These are phyloP conservation scores for Clavelina lepadiformis DNA, from an alignment of 23 tunicate species.

Conservation along the genomic window DNA sequence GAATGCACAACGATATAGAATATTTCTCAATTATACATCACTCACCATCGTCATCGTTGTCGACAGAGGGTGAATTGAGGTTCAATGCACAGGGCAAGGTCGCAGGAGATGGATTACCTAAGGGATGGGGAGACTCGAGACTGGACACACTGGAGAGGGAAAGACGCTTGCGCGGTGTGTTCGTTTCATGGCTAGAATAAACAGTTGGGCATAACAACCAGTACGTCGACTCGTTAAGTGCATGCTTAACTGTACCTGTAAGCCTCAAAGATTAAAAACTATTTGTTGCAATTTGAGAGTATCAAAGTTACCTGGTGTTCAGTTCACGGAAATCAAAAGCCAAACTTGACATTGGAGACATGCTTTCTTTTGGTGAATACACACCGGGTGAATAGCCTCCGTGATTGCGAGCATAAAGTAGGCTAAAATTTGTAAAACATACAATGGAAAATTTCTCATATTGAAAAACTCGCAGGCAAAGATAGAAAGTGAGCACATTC, in stretches of 20 bases:
- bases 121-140: conserved; percentile 52
- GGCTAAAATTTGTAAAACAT: not conserved
- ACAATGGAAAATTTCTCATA: not conserved
- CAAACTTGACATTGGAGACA: conserved; percentile 90
- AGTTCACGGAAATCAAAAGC: conserved; percentile 80
- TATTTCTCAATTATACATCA: not conserved
- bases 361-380: conserved; percentile 64
- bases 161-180: conserved; percentile 72
- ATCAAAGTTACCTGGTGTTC: conserved; percentile 61
- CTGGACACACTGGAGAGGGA: conserved; percentile 86
- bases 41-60: conserved; percentile 40
- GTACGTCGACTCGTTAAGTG: not conserved
- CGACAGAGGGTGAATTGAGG: conserved; percentile 29
- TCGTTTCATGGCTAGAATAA: conserved; percentile 6
- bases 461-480: no score
- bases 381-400: conserved; percentile 87
- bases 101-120: conserved; percentile 43
- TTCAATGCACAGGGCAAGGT: conserved; percentile 23
- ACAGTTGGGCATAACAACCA: not conserved
- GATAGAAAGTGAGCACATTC: no score
- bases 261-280: no score
- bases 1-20: no score
- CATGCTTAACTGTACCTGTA: not conserved
- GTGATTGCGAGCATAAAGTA: conserved; percentile 47
- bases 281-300: not conserved